Evolutionary conservation across 53 echinoderm and acorn worm species (phyloP).

Genomic region (Zoroaster sp.): DNA sequence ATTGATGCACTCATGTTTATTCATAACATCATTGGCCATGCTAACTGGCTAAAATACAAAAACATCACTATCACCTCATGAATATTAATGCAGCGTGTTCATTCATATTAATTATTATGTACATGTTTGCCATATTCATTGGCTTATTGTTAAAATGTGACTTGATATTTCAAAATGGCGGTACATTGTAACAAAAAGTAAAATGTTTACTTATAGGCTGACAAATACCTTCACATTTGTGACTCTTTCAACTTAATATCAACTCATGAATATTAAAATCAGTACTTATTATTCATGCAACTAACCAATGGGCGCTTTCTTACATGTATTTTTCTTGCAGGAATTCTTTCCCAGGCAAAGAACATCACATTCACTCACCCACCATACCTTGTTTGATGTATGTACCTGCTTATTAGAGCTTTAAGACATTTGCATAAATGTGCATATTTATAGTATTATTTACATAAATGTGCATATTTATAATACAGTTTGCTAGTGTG

Average conservation of each 20-base stretch:
- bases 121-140: no score
- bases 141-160: no score
- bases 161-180: no score
- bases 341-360: conserved; percentile 51
- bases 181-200: no score
- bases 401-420: conserved; percentile 10
- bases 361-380: conserved; percentile 48
- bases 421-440: not conserved
- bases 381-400: conserved; percentile 56
- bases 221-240: no score
- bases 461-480: not conserved
- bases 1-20: not conserved
- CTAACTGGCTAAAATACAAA: not conserved
- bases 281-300: not conserved
- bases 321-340: conserved; percentile 46
- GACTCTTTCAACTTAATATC: not conserved
- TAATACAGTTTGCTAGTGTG: not conserved
- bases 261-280: not conserved
- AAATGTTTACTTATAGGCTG: no score
- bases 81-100: not conserved
- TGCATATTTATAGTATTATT: not conserved
- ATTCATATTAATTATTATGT: no score
- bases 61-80: not conserved
- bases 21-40: not conserved
- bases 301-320: not conserved